Evolutionary conservation across 2,888 invertebrate genomes (phyloP).

Genomic region (Leptopilina syphax): DNA sequence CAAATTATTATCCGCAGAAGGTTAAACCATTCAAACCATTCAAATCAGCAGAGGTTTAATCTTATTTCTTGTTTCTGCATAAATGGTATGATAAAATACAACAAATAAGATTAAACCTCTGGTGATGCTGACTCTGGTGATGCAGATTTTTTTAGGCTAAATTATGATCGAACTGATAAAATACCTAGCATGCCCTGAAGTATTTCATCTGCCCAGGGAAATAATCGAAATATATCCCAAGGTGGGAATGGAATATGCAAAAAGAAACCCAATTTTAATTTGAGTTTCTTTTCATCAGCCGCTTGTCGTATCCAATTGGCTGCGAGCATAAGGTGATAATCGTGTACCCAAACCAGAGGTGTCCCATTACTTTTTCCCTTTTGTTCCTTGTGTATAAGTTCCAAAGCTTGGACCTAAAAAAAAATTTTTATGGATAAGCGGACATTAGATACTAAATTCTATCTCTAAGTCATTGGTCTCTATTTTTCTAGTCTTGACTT

Average conservation of each 20-base stretch:
- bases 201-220: conserved; percentile 96
- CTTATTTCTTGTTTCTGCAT: too few relatives aligned
- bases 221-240: conserved; percentile 93
- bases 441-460: too few relatives aligned
- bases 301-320: conserved; percentile 93
- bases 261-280: conserved; percentile 92
- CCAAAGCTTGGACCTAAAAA: conserved; percentile 68
- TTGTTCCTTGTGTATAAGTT: conserved; percentile 68
- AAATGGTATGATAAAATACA: too few relatives aligned
- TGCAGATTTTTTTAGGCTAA: too few relatives aligned
- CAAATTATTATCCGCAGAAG: too few relatives aligned
- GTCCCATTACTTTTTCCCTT: conserved; percentile 74
- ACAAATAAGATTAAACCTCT: too few relatives aligned
- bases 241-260: conserved; percentile 96
- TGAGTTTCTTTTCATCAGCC: conserved; percentile 87
- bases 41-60: too few relatives aligned
- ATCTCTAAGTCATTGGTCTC: too few relatives aligned
- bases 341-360: conserved; percentile 95
- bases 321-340: conserved; percentile 95
- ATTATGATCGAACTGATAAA: too few relatives aligned
- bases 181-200: conserved; percentile 92
- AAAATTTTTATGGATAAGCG: neutral
- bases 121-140: too few relatives aligned
- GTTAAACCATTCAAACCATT: too few relatives aligned
- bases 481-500: conserved; percentile 52